These are phyloP conservation scores for Syritta pipiens DNA, from an alignment of 2,888 invertebrate species.

Conservation along the genomic window DNA sequence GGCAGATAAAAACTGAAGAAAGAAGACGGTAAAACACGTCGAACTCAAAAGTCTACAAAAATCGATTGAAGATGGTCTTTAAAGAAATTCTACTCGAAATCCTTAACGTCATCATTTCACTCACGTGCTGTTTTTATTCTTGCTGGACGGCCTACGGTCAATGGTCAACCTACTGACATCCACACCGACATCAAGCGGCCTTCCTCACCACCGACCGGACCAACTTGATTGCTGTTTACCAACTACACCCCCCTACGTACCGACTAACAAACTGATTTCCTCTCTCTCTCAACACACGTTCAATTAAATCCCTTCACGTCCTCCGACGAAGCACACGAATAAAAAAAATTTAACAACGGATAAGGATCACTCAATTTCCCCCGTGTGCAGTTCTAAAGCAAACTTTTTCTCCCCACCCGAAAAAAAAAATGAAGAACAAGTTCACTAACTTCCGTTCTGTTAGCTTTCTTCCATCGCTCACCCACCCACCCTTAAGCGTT, in stretches of 20 bases:
- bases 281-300: not conserved
- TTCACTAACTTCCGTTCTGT: not conserved
- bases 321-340: not conserved
- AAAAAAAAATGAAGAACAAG: not conserved
- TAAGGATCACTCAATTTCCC: conserved; percentile 44
- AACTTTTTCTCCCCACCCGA: not conserved
- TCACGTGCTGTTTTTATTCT: too few species aligned
- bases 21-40: too few species aligned
- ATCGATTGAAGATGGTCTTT: too few species aligned
- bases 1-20: too few species aligned
- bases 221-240: conserved; percentile 1
- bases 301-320: not conserved
- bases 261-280: not conserved
- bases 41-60: too few species aligned
- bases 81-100: too few species aligned
- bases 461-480: not conserved
- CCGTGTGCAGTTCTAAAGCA: conserved; percentile 9
- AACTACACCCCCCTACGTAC: too few species aligned
- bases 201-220: not conserved
- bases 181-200: too few species aligned
- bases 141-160: too few species aligned
- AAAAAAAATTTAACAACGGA: conserved; percentile 7
- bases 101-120: too few species aligned
- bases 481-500: not conserved
- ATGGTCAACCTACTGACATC: too few species aligned